Evolutionary conservation across 1,140 invertebrate species (phyloP).

Genomic region (Coboldia fuscipes): DNA sequence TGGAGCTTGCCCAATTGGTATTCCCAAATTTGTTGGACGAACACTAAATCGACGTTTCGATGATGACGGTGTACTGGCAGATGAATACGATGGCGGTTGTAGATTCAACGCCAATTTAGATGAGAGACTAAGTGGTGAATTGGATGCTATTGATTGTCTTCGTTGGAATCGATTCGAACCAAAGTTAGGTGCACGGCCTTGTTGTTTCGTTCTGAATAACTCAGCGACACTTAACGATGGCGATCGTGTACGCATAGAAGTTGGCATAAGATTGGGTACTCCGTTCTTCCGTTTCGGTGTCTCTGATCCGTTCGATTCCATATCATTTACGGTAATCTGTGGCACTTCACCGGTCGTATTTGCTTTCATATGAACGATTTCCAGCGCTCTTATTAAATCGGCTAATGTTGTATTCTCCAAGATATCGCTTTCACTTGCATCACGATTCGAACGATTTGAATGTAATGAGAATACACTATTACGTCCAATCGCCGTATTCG

Average conservation of each 20-base stretch:
- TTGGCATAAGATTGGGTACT: slow-evolving; percentile 24
- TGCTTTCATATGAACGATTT: slow-evolving; percentile 29
- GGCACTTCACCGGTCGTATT: slow-evolving; percentile 5
- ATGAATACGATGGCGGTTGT: background rate
- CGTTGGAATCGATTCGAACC: background rate
- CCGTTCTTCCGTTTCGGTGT: slow-evolving; percentile 28
- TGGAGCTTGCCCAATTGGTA: slow-evolving; percentile 17
- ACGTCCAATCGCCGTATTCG: slow-evolving; percentile 26
- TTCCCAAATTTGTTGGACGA: slow-evolving; percentile 16
- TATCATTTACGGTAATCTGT: background rate
- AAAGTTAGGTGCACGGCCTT: too few species aligned
- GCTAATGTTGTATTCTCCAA: slow-evolving; percentile 55
- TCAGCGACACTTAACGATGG: slow-evolving; percentile 17
- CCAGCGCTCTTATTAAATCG: slow-evolving; percentile 45
- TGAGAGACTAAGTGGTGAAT: background rate
- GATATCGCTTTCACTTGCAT: slow-evolving; percentile 31
- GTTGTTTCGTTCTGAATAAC: too few species aligned
- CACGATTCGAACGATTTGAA: slow-evolving; percentile 26
- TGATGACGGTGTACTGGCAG: background rate
- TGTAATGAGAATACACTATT: slow-evolving; percentile 29
- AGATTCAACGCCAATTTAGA: background rate
- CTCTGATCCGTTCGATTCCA: slow-evolving; percentile 7
- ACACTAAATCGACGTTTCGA: slow-evolving; percentile 16
- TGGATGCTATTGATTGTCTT: background rate
- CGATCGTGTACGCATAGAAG: slow-evolving; percentile 18